Evolutionary conservation across 2,888 invertebrate genomes (phyloP).

Genomic region (Pandemis heparana): DNA sequence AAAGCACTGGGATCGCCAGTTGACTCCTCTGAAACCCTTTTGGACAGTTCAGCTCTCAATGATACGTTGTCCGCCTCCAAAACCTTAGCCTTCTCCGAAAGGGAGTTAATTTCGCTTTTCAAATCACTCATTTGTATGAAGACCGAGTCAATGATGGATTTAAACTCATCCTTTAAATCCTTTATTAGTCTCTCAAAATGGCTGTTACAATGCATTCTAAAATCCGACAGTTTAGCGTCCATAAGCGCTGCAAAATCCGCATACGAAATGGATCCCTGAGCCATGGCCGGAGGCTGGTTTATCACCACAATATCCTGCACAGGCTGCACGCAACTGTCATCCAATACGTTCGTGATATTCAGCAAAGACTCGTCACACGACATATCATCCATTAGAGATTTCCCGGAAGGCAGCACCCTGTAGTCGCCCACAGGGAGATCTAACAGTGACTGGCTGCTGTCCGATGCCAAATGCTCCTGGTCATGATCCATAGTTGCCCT

Average conservation of each 20-base stretch:
- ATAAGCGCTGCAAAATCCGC: background rate
- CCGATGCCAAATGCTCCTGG: background rate
- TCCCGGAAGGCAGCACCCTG: background rate
- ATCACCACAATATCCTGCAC: background rate
- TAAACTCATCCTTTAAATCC: background rate
- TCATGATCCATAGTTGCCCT: background rate
- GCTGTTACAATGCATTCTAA: background rate
- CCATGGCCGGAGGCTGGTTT: too few relatives aligned
- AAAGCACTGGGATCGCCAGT: background rate
- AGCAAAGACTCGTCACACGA: slow-evolving; percentile 1
- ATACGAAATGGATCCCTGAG: background rate
- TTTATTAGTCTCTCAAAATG: background rate
- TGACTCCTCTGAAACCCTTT: background rate
- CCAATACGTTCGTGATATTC: background rate
- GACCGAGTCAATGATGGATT: background rate
- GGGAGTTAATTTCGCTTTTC: background rate
- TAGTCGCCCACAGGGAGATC: background rate
- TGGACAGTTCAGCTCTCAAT: background rate
- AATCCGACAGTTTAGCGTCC: background rate
- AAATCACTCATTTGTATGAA: background rate
- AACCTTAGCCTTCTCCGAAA: background rate
- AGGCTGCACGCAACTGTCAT: background rate
- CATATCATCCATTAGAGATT: background rate
- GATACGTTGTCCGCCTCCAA: background rate
- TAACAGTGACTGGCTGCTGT: background rate